A percentile compares a stretch with the other conserved stretches of the same genome.
Evolutionary conservation across 2,797 vertebrate genomes (phyloP).

Genomic region (Microhierax caerulescens): DNA sequence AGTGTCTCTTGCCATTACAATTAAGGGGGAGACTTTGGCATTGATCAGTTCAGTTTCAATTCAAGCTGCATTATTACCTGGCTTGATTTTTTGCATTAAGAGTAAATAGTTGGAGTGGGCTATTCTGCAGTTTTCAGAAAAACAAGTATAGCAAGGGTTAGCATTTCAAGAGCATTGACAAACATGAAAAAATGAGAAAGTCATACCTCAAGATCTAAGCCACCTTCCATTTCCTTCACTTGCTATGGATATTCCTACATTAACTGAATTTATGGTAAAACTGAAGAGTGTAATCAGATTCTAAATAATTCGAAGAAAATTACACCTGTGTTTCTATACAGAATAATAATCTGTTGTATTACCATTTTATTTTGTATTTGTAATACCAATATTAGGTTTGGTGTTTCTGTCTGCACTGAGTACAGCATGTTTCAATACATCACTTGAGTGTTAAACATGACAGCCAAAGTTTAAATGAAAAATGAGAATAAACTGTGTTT

Average conservation of each 20-base stretch:
- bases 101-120: accelerated
- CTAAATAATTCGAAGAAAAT: background rate
- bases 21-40: background rate
- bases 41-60: background rate
- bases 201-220: background rate
- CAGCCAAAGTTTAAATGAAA: background rate
- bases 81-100: background rate
- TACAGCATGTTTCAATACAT: background rate
- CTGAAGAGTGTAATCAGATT: background rate
- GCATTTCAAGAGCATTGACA: background rate
- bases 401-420: background rate
- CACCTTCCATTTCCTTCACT: background rate
- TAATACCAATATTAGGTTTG: background rate
- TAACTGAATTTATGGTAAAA: background rate
- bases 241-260: background rate
- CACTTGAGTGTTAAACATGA: background rate
- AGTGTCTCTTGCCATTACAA: background rate
- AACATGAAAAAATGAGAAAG: background rate
- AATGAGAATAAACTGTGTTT: background rate
- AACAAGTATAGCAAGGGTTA: background rate
- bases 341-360: background rate
- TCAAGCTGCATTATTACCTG: background rate
- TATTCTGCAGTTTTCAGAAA: background rate
- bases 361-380: background rate
- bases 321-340: background rate